Percentiles rank a stretch among this genome's conserved stretches.
phyloP scores from a whole-genome alignment of 1,140 invertebrate genomes.

The Ceratina calcarata region DNA sequence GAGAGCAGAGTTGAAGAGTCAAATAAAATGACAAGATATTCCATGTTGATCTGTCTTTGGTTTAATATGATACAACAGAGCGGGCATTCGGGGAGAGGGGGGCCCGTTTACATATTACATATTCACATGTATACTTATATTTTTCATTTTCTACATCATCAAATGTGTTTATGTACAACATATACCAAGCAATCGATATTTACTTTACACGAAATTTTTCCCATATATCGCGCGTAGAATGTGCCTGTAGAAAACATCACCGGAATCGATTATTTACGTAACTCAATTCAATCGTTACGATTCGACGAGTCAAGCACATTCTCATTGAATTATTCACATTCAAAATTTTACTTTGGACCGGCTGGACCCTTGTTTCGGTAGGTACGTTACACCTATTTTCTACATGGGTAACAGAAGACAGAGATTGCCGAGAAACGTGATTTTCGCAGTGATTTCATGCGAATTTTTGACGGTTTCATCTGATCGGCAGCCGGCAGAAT shows the following conservation, averaged over 20 bases:
- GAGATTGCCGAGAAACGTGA: not conserved
- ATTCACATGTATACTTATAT: slow-evolving; percentile 68
- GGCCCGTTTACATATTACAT: slow-evolving; percentile 67
- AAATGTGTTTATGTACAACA: slow-evolving; percentile 64
- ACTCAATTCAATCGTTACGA: not conserved
- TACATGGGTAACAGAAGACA: not conserved
- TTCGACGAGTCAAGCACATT: no score
- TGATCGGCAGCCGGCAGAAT: not conserved
- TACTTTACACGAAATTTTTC: slow-evolving; percentile 52
- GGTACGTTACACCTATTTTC: slow-evolving; percentile 7
- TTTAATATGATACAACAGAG: slow-evolving; percentile 77
- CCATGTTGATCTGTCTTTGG: slow-evolving; percentile 73
- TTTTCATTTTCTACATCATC: slow-evolving; percentile 59
- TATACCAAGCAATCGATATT: slow-evolving; percentile 50
- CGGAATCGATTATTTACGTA: not conserved
- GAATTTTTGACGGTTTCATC: no score
- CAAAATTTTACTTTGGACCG: no score
- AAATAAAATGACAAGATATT: slow-evolving; percentile 38
- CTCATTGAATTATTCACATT: no score
- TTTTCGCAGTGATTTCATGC: not conserved
- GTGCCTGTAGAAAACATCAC: not conserved
- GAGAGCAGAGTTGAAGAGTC: not conserved
- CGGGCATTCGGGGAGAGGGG: slow-evolving; percentile 52
- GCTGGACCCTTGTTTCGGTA: not conserved
- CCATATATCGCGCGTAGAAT: not conserved